Evolutionary conservation across 2,113 vertebrate species (phyloP).

Genomic region (Merops nubicus): DNA sequence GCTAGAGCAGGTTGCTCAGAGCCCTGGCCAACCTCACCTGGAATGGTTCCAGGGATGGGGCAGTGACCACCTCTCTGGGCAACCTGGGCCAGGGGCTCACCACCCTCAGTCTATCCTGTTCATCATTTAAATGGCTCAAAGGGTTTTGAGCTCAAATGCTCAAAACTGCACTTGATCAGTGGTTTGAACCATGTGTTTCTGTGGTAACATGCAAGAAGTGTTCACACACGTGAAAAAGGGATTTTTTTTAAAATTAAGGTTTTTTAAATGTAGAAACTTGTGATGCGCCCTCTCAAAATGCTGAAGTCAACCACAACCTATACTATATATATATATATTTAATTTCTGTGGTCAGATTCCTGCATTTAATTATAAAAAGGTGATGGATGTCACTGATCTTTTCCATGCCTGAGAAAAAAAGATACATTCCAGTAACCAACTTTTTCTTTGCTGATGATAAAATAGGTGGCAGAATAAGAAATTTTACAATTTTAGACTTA

Average conservation of each 20-base stretch:
- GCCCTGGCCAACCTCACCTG: background rate
- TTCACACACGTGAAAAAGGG: background rate
- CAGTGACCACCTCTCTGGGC: background rate
- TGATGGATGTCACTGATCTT: background rate
- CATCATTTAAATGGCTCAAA: background rate
- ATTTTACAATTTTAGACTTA: background rate
- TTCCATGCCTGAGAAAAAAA: background rate
- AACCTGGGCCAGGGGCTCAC: background rate
- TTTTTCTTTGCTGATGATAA: background rate
- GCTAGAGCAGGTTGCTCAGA: background rate
- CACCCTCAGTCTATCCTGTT: background rate
- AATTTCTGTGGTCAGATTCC: background rate
- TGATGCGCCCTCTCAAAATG: background rate
- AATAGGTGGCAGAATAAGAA: background rate
- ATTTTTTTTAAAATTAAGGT: background rate
- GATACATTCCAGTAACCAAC: background rate
- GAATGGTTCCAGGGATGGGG: background rate
- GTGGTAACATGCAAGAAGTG: background rate
- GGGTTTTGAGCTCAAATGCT: too few species aligned
- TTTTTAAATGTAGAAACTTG: background rate
- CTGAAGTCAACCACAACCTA: background rate
- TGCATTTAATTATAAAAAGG: background rate
- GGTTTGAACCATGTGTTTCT: background rate
- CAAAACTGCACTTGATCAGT: too few species aligned
- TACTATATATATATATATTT: fast-evolving